Conservation (phyloP, 2,113 vertebrate genomes). For the Sprattus sprattus region DNA sequence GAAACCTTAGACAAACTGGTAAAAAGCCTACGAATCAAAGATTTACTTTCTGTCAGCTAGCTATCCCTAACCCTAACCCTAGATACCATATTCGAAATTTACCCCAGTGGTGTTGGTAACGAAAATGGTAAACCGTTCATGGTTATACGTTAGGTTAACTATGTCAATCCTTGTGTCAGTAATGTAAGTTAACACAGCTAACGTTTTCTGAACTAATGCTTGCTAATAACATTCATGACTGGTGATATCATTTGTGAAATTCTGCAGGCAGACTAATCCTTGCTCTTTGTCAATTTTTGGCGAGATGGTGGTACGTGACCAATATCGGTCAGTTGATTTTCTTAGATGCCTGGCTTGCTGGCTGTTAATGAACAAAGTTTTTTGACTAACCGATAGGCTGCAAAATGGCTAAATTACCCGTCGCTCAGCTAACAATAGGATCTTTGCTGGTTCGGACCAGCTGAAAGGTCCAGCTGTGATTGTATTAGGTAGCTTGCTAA, state of each 20-base stretch:
- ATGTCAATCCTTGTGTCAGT: background rate
- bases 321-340: background rate
- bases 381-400: background rate
- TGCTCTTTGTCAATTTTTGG: background rate
- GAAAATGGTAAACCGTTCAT: background rate
- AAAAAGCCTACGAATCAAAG: background rate
- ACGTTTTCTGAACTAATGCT: background rate
- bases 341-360: background rate
- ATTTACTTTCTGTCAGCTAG: background rate
- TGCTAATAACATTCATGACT: background rate
- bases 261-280: background rate
- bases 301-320: background rate
- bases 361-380: background rate
- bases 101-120: background rate
- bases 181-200: background rate
- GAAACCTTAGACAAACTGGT: background rate
- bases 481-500: background rate
- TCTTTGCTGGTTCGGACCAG: background rate
- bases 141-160: background rate
- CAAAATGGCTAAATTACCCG: constrained; percentile 5
- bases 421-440: constrained; percentile 14
- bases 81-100: background rate
- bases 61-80: no score
- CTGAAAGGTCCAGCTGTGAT: background rate
- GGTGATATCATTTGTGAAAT: background rate